Percentiles rank a stretch among this genome's conserved stretches.
Conservation (phyloP, 2,113 vertebrate genomes). For the Syrrhaptes paradoxus region DNA sequence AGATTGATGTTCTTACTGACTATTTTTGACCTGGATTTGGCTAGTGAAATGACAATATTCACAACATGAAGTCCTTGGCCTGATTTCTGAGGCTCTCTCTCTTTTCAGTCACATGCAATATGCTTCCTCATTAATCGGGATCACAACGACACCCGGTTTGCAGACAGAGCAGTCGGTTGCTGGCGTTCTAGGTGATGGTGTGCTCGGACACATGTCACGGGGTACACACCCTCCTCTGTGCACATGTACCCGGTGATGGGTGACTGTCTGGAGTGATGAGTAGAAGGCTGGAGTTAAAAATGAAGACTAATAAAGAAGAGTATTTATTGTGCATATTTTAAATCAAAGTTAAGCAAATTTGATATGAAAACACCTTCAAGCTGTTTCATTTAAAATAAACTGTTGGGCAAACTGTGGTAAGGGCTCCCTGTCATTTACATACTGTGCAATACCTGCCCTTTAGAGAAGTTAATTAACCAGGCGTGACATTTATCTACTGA, state of each 20-base stretch:
- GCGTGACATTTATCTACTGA: not conserved
- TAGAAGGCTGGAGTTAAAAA: not conserved
- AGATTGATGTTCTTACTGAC: slow-evolving; percentile 12
- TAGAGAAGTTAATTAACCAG: not conserved
- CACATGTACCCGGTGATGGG: too few species aligned
- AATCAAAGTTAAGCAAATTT: not conserved
- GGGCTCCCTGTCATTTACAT: not conserved
- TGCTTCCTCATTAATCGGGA: slow-evolving; percentile 3
- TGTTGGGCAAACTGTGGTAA: not conserved
- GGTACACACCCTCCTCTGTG: not conserved
- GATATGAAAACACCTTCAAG: not conserved
- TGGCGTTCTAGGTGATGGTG: not conserved
- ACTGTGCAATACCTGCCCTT: not conserved
- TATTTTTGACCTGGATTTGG: slow-evolving; percentile 29
- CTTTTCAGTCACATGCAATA: not conserved
- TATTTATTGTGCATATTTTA: not conserved
- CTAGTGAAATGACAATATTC: slow-evolving; percentile 8
- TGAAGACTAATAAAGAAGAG: not conserved
- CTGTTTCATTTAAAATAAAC: not conserved
- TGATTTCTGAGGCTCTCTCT: not conserved
- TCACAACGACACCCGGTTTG: not conserved
- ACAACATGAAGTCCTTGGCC: not conserved
- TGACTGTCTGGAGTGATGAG: not conserved
- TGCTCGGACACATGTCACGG: not conserved
- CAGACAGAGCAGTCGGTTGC: not conserved